phyloP scores from a whole-genome alignment of 1,140 invertebrate species.

The Penaeus indicus region DNA sequence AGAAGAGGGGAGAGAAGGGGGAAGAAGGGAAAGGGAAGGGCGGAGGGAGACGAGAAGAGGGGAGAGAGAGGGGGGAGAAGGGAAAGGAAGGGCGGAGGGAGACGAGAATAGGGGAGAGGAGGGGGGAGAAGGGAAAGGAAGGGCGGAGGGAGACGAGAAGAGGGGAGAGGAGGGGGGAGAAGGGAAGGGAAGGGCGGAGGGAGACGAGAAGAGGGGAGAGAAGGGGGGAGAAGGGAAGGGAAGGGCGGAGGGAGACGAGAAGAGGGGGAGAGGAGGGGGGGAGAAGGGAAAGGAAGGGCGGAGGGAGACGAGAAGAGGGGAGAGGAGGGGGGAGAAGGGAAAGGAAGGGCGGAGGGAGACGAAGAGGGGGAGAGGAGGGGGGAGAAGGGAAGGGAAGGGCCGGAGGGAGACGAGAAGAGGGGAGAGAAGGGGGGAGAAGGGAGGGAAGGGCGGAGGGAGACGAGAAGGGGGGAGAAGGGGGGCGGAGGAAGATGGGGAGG shows the following conservation, averaged over 20 bases:
- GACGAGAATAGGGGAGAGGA: not conserved
- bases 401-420: not conserved
- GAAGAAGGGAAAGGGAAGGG: constrained; percentile 48
- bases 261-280: too few relatives aligned
- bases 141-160: not conserved
- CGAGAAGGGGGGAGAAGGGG: too few relatives aligned
- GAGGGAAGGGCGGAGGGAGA: too few relatives aligned
- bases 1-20: constrained; percentile 67
- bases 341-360: not conserved
- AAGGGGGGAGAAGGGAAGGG: too few relatives aligned
- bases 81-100: not conserved
- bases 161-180: too few relatives aligned
- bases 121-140: not conserved
- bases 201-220: too few relatives aligned
- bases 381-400: not conserved
- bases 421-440: too few relatives aligned
- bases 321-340: not conserved
- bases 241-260: too few relatives aligned
- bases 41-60: constrained; percentile 38
- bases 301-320: too few relatives aligned
- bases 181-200: too few relatives aligned
- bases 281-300: too few relatives aligned
- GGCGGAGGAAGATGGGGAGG: too few relatives aligned
- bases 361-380: not conserved
- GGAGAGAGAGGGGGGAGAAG: not conserved